Percentiles rank a stretch among this genome's conserved stretches.
Conservation (phyloP, 37 sponge, comb jelly and placozoan genomes). For the Halisarca cf. caerulea region DNA sequence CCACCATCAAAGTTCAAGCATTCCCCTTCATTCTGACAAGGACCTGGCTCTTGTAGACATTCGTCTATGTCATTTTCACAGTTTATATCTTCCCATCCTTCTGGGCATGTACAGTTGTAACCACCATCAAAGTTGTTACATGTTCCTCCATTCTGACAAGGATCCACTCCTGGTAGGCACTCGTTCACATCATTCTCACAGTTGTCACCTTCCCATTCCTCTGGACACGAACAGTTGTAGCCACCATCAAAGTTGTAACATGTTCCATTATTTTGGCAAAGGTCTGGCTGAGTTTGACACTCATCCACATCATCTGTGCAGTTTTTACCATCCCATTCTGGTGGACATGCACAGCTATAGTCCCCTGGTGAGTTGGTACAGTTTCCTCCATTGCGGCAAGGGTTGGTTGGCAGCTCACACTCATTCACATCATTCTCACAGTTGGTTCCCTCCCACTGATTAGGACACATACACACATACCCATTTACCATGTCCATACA, state of each 20-base stretch:
- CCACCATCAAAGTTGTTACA: not conserved
- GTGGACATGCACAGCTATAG: conserved; percentile 31
- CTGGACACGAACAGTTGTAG: not conserved
- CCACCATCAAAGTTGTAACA: not conserved
- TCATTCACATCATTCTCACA: conserved; percentile 44
- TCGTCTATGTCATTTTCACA: conserved; percentile 18
- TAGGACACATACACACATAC: conserved; percentile 54
- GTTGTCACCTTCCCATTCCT: not conserved
- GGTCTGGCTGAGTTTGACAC: conserved; percentile 6
- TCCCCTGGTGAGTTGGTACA: conserved; percentile 49
- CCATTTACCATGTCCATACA: conserved; percentile 17
- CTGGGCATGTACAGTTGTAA: not conserved
- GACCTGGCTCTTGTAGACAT: not conserved
- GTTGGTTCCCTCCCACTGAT: conserved; percentile 1
- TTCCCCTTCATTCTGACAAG: conserved; percentile 21
- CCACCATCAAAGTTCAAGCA: conserved; percentile 26
- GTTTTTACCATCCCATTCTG: conserved; percentile 44
- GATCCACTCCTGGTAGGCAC: not conserved
- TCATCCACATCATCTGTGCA: conserved; percentile 20
- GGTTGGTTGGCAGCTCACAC: conserved; percentile 27
- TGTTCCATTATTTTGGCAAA: not conserved
- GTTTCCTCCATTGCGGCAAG: conserved; percentile 62
- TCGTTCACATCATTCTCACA: not conserved
- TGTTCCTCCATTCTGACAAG: conserved; percentile 4
- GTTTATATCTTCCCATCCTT: not conserved